These are phyloP conservation scores for Theristicus caerulescens DNA, from an alignment of 2,113 vertebrate species.

Conservation along the genomic window DNA sequence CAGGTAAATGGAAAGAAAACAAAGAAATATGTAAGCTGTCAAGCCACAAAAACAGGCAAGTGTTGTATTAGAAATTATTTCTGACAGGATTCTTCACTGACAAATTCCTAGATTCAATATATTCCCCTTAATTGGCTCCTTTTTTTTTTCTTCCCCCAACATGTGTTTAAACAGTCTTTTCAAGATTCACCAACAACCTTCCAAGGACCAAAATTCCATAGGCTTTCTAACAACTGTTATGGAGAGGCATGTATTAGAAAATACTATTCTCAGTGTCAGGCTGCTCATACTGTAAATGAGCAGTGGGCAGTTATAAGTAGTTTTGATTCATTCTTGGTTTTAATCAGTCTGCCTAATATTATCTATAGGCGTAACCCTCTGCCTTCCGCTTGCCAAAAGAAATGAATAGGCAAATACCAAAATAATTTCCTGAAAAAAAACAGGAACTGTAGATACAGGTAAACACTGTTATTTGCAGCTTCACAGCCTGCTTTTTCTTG, in stretches of 20 bases:
- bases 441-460: neutral
- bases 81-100: neutral
- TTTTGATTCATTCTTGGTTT: neutral
- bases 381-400: neutral
- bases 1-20: neutral
- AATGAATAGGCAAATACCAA: neutral
- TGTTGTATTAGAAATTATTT: neutral
- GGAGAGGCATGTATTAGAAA: neutral
- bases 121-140: neutral
- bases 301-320: neutral
- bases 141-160: fast-evolving
- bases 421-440: neutral
- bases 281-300: neutral
- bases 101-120: neutral
- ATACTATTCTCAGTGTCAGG: neutral
- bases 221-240: neutral
- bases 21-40: neutral
- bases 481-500: neutral
- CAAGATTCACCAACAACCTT: neutral
- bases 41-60: neutral
- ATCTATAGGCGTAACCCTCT: neutral
- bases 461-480: neutral
- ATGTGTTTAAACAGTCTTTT: neutral
- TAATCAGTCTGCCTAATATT: neutral
- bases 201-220: neutral